These are phyloP conservation scores for Platycercus adscitus DNA, from an alignment of 2,113 vertebrate genomes.

Conservation along the genomic window DNA sequence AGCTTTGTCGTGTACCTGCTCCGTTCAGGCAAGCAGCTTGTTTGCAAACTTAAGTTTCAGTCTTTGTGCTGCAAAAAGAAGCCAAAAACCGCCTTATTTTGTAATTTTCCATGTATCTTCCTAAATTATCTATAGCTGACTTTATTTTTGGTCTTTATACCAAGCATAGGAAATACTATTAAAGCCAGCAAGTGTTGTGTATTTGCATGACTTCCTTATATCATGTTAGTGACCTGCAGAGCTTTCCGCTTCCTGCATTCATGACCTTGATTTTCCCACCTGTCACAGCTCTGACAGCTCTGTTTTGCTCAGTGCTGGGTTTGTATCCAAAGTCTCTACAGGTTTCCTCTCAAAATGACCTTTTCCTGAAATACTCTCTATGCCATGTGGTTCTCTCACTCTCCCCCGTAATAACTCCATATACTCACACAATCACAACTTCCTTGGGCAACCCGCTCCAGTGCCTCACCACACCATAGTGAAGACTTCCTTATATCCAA, in stretches of 20 bases:
- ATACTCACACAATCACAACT: background rate
- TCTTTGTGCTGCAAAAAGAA: background rate
- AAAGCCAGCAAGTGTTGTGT: background rate
- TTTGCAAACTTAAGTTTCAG: background rate
- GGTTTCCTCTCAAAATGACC: background rate
- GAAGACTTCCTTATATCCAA: background rate
- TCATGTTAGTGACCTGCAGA: background rate
- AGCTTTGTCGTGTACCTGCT: background rate
- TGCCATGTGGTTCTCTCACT: background rate
- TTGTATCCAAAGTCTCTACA: background rate
- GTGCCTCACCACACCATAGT: background rate
- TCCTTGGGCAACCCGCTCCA: background rate
- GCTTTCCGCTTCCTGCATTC: background rate
- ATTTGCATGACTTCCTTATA: background rate
- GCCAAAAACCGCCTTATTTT: background rate
- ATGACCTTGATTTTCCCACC: background rate
- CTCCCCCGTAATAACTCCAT: background rate
- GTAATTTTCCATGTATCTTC: rapidly evolving
- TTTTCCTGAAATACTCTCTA: background rate
- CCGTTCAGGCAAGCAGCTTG: background rate
- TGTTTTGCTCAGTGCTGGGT: background rate
- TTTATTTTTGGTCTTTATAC: background rate
- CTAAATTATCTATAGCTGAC: background rate
- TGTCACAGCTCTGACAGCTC: background rate
- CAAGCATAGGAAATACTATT: rapidly evolving